These are phyloP conservation scores for Gymnopithys bicolor DNA, from an alignment of 2,797 vertebrate species.

Conservation along the genomic window DNA sequence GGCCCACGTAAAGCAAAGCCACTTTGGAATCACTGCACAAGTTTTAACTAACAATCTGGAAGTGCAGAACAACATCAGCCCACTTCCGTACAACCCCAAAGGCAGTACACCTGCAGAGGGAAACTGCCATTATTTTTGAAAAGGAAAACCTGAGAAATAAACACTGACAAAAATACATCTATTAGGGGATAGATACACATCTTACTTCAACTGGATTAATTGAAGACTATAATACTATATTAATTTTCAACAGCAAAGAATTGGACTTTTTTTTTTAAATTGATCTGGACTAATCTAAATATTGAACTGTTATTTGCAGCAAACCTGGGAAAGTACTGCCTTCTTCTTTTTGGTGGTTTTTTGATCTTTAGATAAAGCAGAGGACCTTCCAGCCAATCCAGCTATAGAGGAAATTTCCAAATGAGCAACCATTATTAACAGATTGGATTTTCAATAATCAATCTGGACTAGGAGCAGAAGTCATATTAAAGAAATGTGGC, in stretches of 20 bases:
- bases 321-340: neutral
- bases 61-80: neutral
- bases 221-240: neutral
- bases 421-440: neutral
- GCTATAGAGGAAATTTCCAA: neutral
- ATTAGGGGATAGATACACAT: neutral
- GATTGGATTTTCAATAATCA: neutral
- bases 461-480: neutral
- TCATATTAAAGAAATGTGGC: neutral
- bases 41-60: neutral
- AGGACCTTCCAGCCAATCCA: neutral
- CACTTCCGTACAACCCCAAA: neutral
- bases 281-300: neutral
- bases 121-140: neutral
- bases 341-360: neutral
- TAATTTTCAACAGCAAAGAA: neutral
- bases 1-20: neutral
- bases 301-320: neutral
- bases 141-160: conserved; percentile 38
- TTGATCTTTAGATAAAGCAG: neutral
- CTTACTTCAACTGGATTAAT: neutral
- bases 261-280: too few species aligned
- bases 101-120: neutral
- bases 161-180: neutral
- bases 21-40: neutral